These are phyloP conservation scores for Eumeta japonica DNA, from an alignment of 1,140 invertebrate genomes.

Conservation along the genomic window DNA sequence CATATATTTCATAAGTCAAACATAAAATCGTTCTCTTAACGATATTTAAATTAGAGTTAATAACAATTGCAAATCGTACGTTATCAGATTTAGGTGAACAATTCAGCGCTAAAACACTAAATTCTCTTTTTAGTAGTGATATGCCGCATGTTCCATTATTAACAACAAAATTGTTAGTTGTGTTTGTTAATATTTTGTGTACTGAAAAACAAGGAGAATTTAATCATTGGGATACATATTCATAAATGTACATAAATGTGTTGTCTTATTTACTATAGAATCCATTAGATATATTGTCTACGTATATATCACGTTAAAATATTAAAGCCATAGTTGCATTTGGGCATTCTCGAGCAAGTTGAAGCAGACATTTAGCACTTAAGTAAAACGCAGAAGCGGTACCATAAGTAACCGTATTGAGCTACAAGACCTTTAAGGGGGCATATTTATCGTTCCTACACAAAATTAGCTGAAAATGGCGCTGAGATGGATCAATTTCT, in stretches of 20 bases:
- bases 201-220: slow-evolving; percentile 6
- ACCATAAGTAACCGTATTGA: slow-evolving; percentile 18
- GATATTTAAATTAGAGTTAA: too few relatives aligned
- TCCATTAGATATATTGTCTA: too few relatives aligned
- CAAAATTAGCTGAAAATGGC: slow-evolving; percentile 15
- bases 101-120: not conserved
- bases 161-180: not conserved
- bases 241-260: slow-evolving; percentile 5
- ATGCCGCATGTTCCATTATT: not conserved
- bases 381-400: slow-evolving; percentile 13
- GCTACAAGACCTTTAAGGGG: slow-evolving; percentile 7
- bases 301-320: too few relatives aligned
- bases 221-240: slow-evolving; percentile 4
- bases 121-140: not conserved
- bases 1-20: too few relatives aligned
- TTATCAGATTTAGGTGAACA: not conserved
- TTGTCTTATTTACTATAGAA: not conserved
- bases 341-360: too few relatives aligned
- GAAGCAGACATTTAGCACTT: slow-evolving; percentile 12
- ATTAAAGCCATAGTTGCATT: too few relatives aligned
- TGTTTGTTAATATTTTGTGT: slow-evolving; percentile 10
- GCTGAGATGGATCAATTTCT: slow-evolving; percentile 6
- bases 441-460: slow-evolving; percentile 9
- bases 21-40: too few relatives aligned
- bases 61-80: too few relatives aligned